Evolutionary conservation across 2,888 invertebrate species (phyloP).

Genomic region (Tholera decimalis): DNA sequence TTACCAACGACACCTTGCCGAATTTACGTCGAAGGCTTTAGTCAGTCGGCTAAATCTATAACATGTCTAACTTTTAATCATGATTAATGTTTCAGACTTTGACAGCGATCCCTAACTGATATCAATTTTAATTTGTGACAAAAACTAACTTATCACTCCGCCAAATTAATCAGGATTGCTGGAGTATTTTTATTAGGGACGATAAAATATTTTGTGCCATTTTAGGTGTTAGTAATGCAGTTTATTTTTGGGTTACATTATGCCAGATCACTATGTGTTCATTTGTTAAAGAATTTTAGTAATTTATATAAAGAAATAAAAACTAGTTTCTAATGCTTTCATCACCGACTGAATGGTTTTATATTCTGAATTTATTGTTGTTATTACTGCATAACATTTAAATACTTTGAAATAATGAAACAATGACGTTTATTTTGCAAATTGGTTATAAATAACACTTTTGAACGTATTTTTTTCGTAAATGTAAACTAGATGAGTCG

Average conservation of each 20-base stretch:
- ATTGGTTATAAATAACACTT: too few species aligned
- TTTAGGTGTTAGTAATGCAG: not conserved
- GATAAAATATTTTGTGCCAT: not conserved
- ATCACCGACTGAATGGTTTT: not conserved
- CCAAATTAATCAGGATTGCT: slow-evolving; percentile 38
- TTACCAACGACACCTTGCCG: not conserved
- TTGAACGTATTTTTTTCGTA: too few species aligned
- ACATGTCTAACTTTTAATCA: slow-evolving; percentile 53
- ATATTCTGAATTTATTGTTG: not conserved
- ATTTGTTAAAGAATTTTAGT: not conserved
- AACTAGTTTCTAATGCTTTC: not conserved
- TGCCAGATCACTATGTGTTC: not conserved
- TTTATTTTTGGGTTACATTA: not conserved
- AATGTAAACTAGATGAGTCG: too few species aligned
- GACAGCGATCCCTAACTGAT: slow-evolving; percentile 52
- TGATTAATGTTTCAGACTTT: slow-evolving; percentile 61
- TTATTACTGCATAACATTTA: not conserved
- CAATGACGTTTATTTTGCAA: too few species aligned
- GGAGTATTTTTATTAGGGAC: slow-evolving; percentile 22
- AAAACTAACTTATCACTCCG: slow-evolving; percentile 48
- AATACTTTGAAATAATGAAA: too few species aligned
- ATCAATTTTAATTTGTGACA: slow-evolving; percentile 64
- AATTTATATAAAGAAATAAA: not conserved
- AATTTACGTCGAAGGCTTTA: slow-evolving; percentile 24
- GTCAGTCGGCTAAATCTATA: slow-evolving; percentile 43